A percentile compares a stretch with the other conserved stretches of the same genome.
phyloP scores from a whole-genome alignment of 2,113 vertebrate genomes.

The Trochalopteron elliotii region DNA sequence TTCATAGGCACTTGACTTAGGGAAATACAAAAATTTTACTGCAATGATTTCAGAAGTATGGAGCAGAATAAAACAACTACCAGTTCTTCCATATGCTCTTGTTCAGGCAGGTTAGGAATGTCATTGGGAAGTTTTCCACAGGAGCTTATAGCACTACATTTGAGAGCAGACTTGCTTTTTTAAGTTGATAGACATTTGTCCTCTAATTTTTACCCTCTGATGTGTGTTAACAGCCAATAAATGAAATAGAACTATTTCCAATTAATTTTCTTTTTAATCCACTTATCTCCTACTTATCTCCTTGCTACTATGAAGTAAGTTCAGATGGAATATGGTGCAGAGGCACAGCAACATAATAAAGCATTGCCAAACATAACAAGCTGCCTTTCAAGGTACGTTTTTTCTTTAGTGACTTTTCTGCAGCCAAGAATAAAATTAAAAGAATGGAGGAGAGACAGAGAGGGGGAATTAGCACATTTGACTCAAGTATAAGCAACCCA shows the following conservation, averaged over 20 bases:
- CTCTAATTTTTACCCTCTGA: constrained; percentile 9
- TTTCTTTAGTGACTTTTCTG: constrained; percentile 1
- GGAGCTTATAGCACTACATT: neutral
- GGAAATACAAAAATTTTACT: neutral
- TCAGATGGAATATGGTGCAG: neutral
- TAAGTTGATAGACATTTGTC: neutral
- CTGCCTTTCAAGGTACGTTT: constrained; percentile 19
- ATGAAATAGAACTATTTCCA: neutral
- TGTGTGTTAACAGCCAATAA: neutral
- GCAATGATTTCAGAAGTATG: neutral
- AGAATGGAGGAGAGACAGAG: neutral
- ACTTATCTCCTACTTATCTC: neutral
- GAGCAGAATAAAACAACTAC: neutral
- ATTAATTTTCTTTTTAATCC: constrained; percentile 19
- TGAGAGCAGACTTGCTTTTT: neutral
- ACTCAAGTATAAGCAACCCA: neutral
- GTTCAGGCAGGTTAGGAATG: constrained; percentile 9
- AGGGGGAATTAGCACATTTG: neutral
- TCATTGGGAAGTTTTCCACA: neutral
- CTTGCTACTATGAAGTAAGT: neutral
- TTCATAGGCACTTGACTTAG: neutral
- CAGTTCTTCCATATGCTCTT: neutral
- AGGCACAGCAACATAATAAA: neutral
- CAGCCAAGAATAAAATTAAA: constrained; percentile 27
- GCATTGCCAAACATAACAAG: neutral